Base-by-base conservation (phyloP, 2,888 invertebrate genomes). In the Cheilosia pagana region DNA sequence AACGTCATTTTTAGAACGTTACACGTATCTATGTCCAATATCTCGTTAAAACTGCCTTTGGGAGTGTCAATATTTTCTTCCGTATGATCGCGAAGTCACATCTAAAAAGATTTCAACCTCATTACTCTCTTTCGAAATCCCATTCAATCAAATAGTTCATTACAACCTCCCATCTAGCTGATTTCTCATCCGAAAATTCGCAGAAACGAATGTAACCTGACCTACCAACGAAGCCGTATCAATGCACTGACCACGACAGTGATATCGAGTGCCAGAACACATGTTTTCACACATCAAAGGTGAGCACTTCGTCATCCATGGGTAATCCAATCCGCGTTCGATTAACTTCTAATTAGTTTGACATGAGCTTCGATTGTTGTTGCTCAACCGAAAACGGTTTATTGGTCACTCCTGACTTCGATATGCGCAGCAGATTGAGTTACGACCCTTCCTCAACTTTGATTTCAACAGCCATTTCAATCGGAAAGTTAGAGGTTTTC, bases 291-390 rank as follows among this genome's bases (percentile, higher is more conserved):
- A 57, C 74, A 70, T 60, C 70, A 16, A 39, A 8, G 35, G 12
- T 41, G n/a, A 43, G 28, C 63, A 16, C 63, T 63, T 55, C 31
- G 60, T 75, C 75, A 74, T 71, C 52, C 21, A 12, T 25, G n/a
- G 43, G 85, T 76, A 85, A 85, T 71, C 43, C 60, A 62, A 76
- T 85, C 41, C 63, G 31, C 12, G 28, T 76, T 65, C 85, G 62
- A 85, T 85, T 76, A 81, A 81, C 28, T 72, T 81, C 65, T 71
- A 71, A 85, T 85, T 85, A 85, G 70, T 71, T 75, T 76, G 81
- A 85, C 81, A 85, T 85, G 67, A 85, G 60, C 81, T 67, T 85
- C 70, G 85, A 81, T 76, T 85, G 85, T 31, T 60, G 53, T 75
- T 55, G 31, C 39, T 79, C 65, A 79, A 59, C 71, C 57, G 70